phyloP scores from a whole-genome alignment of 2,888 invertebrate genomes.

The Anthoptus insignis region DNA sequence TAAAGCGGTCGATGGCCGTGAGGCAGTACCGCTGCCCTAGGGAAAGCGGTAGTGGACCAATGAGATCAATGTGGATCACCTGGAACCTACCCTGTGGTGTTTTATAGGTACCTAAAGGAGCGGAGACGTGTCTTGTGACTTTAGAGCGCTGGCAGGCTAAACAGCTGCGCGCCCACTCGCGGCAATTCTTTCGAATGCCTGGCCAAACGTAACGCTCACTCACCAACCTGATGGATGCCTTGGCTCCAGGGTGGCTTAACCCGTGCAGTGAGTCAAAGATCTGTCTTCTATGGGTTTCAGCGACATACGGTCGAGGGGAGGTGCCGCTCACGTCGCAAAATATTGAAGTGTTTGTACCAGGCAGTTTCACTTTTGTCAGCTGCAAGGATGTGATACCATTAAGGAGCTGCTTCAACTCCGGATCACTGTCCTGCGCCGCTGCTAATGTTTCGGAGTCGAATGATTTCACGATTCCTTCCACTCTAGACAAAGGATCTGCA shows the following conservation, averaged over 20 bases:
- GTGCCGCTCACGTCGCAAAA: conserved; percentile 50
- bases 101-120: conserved; percentile 47
- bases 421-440: conserved; percentile 37
- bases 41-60: conserved; percentile 63
- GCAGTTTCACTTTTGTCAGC: conserved; percentile 40
- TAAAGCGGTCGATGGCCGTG: conserved; percentile 57
- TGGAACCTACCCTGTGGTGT: conserved; percentile 51
- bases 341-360: conserved; percentile 37
- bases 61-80: conserved; percentile 69
- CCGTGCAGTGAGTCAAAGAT: conserved; percentile 43
- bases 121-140: conserved; percentile 51
- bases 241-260: neutral
- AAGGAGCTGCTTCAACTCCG: conserved; percentile 1
- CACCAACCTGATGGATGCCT: conserved; percentile 50
- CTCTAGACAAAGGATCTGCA: conserved; percentile 56
- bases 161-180: conserved; percentile 51
- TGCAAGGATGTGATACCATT: conserved; percentile 40
- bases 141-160: conserved; percentile 59
- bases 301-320: conserved; percentile 48
- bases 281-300: conserved; percentile 41
- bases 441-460: conserved; percentile 16
- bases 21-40: conserved; percentile 57
- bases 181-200: conserved; percentile 55
- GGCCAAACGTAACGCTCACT: conserved; percentile 56
- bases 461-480: conserved; percentile 31